These are phyloP conservation scores for Harpagoxenus sublaevis DNA, from an alignment of 2,888 invertebrate genomes.

Conservation along the genomic window DNA sequence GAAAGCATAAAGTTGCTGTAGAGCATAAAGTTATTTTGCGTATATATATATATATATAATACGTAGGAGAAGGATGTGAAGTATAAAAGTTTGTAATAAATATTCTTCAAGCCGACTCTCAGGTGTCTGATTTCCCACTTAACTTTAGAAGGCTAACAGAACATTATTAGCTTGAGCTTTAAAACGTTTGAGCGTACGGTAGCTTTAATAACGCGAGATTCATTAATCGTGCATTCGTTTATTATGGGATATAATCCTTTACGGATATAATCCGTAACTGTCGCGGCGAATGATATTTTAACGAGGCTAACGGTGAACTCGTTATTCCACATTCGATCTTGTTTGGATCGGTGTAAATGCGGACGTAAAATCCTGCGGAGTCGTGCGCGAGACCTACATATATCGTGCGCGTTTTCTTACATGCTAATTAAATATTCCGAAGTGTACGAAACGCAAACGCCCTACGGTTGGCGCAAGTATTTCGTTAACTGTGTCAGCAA, in stretches of 20 bases:
- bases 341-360: neutral
- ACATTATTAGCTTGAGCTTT: neutral
- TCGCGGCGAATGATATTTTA: neutral
- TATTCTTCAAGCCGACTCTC: constrained; percentile 11
- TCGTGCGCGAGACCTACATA: neutral
- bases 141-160: constrained; percentile 29
- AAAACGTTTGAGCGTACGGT: neutral
- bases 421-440: constrained; percentile 22
- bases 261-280: neutral
- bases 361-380: neutral
- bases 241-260: neutral
- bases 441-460: neutral
- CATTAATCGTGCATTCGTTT: neutral
- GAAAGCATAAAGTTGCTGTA: no score
- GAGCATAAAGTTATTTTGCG: neutral
- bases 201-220: neutral
- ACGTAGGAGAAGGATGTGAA: neutral
- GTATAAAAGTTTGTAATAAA: neutral
- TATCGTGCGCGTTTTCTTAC: neutral
- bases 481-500: constrained; percentile 30
- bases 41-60: no score
- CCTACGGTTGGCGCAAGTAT: neutral
- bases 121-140: constrained; percentile 38
- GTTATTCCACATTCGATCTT: no score
- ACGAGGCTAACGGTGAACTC: neutral